These are phyloP conservation scores for Vulpes lagopus DNA, from an alignment of 2,113 vertebrate species.

Conservation along the genomic window DNA sequence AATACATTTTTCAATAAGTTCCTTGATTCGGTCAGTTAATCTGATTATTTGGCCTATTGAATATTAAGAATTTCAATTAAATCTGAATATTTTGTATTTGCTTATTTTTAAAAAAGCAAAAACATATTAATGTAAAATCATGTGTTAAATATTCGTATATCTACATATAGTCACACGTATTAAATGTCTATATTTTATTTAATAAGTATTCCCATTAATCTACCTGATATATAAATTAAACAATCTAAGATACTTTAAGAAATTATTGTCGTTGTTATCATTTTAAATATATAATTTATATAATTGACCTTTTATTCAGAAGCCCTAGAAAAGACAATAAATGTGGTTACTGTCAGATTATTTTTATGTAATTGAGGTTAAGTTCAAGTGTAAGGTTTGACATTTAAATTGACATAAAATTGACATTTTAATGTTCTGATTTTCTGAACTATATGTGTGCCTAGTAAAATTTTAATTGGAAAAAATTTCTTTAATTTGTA, in stretches of 20 bases:
- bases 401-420: neutral
- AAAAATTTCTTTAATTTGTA: neutral
- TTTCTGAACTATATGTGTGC: neutral
- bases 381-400: slow-evolving; percentile 43
- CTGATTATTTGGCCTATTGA: slow-evolving; percentile 30
- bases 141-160: neutral
- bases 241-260: neutral
- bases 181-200: neutral
- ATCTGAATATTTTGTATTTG: slow-evolving; percentile 44
- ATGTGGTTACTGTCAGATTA: neutral
- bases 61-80: neutral
- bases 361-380: slow-evolving; percentile 13
- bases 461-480: neutral
- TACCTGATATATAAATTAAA: neutral
- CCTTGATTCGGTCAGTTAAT: neutral
- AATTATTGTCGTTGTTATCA: neutral
- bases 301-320: neutral
- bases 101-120: neutral
- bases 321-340: neutral
- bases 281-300: neutral
- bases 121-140: rapidly evolving
- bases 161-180: neutral
- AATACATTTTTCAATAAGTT: neutral
- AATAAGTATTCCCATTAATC: neutral
- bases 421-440: neutral